Conservation (phyloP, 1,140 invertebrate genomes). For the Centruroides vittatus region DNA sequence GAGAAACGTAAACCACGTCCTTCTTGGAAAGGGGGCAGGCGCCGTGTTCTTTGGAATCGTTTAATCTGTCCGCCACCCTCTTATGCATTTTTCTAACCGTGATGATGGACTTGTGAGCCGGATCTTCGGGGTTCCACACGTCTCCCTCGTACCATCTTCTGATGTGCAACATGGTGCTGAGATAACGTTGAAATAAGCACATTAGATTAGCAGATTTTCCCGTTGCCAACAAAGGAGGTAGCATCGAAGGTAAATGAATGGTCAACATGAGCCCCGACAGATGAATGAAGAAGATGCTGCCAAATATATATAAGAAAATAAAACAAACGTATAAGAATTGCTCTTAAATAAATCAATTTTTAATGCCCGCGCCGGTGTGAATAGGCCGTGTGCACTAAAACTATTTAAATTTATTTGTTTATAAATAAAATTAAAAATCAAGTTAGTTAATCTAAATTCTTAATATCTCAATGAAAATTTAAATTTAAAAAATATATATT, state of each 20-base stretch:
- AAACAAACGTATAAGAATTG: not conserved
- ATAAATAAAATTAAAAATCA: no score
- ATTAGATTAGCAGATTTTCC: conserved; percentile 31
- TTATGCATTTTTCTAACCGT: conserved; percentile 33
- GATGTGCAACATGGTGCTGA: conserved; percentile 52
- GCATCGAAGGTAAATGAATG: conserved; percentile 17
- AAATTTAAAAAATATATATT: no score
- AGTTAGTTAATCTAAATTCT: no score
- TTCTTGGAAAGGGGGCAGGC: not conserved
- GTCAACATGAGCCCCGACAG: conserved; percentile 18
- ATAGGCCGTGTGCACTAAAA: no score
- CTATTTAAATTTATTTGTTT: no score
- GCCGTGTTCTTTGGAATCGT: conserved; percentile 6
- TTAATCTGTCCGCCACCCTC: conserved; percentile 25
- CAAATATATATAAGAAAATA: not conserved
- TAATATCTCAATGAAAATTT: no score
- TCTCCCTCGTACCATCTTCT: conserved; percentile 54
- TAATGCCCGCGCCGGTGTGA: no score
- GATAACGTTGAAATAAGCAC: conserved; percentile 56
- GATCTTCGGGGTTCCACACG: conserved; percentile 33
- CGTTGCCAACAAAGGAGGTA: conserved; percentile 31
- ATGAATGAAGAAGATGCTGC: conserved; percentile 17
- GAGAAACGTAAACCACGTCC: conserved; percentile 16
- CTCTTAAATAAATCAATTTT: no score
- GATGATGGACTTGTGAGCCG: conserved; percentile 30